Conservation (phyloP, 92 coral and sea anemone species). For the Parazoanthus darwini region DNA sequence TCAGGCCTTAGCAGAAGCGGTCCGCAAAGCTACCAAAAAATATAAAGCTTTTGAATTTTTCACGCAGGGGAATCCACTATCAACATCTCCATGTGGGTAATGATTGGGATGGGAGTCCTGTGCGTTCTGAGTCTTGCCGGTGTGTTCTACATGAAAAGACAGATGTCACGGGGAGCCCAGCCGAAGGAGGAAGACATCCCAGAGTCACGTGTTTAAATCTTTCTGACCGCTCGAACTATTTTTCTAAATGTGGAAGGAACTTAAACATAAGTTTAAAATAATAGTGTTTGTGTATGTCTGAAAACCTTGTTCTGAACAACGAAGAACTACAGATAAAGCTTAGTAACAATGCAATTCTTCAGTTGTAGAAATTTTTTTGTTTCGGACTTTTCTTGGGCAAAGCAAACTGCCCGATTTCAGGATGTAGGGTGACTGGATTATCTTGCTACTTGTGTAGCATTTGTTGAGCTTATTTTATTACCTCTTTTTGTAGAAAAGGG, state of each 20-base stretch:
- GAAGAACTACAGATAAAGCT: neutral
- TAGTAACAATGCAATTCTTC: neutral
- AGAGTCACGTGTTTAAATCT: slow-evolving; percentile 25
- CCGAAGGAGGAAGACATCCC: slow-evolving; percentile 17
- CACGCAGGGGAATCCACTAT: slow-evolving; percentile 54
- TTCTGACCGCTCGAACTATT: neutral
- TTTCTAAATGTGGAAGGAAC: neutral
- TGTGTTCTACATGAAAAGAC: slow-evolving; percentile 70
- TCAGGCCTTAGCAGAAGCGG: neutral
- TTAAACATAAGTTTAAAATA: too few relatives aligned
- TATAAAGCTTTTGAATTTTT: neutral
- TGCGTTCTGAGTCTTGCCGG: slow-evolving; percentile 68
- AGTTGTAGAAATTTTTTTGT: neutral
- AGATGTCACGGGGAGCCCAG: slow-evolving; percentile 47
- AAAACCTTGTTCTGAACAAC: neutral
- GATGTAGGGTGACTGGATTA: too few relatives aligned
- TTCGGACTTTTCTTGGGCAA: neutral
- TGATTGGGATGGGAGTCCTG: slow-evolving; percentile 77
- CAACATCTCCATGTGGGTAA: slow-evolving; percentile 60
- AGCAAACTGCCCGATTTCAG: too few relatives aligned
- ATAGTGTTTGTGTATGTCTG: too few relatives aligned
- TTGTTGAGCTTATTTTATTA: neutral
- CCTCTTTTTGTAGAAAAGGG: neutral
- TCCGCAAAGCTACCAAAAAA: too few relatives aligned
- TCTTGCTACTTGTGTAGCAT: too few relatives aligned